Evolutionary conservation across 2,888 invertebrate species (phyloP).

Genomic region (Sesia apiformis): DNA sequence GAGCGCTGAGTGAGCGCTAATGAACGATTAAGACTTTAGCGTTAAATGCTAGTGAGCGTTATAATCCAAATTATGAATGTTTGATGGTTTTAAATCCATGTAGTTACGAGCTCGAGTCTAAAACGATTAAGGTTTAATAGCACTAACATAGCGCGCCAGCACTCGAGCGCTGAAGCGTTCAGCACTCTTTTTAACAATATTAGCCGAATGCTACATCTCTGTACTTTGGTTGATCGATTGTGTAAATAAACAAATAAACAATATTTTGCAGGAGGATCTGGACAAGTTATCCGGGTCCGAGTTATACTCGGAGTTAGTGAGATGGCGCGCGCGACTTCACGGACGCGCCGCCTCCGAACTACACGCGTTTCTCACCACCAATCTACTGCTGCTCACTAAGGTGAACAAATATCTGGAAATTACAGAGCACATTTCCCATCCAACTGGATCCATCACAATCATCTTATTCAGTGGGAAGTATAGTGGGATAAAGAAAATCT

Average conservation of each 20-base stretch:
- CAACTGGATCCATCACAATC: too few species aligned
- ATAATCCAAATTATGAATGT: too few species aligned
- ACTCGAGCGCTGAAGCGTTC: too few species aligned
- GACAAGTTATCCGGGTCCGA: conserved; percentile 66
- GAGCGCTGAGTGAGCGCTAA: neutral
- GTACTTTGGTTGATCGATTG: neutral
- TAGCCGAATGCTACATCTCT: neutral
- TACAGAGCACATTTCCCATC: too few species aligned
- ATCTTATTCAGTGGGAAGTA: too few species aligned
- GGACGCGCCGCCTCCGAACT: conserved; percentile 82
- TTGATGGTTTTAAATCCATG: too few species aligned
- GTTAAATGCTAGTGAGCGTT: too few species aligned
- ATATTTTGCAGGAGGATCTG: conserved; percentile 34
- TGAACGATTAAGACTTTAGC: too few species aligned
- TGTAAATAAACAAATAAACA: neutral
- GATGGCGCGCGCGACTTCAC: conserved; percentile 82
- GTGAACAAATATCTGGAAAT: conserved; percentile 42
- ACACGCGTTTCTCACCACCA: conserved; percentile 83
- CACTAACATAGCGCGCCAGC: too few species aligned
- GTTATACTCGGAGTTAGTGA: conserved; percentile 78
- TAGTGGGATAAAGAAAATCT: too few species aligned
- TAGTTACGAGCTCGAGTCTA: too few species aligned
- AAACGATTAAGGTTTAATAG: too few species aligned
- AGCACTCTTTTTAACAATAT: neutral
- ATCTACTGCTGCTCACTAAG: conserved; percentile 87